Evolutionary conservation across 2,888 invertebrate genomes (phyloP).

Genomic region (Hoplodrina ambigua): DNA sequence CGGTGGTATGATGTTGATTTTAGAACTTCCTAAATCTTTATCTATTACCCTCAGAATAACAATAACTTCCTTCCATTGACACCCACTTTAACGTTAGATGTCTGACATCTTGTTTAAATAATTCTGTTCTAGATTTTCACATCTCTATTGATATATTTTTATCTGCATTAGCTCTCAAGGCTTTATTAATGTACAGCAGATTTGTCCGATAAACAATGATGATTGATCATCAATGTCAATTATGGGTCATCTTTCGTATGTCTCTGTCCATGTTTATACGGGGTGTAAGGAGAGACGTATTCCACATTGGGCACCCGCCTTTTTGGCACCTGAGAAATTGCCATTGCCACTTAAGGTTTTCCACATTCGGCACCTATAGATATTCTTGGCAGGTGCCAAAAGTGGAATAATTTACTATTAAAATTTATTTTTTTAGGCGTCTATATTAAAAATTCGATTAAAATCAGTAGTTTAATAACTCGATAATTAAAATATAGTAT

Average conservation of each 20-base stretch:
- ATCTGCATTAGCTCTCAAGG: slow-evolving; percentile 51
- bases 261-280: not conserved
- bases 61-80: slow-evolving; percentile 12
- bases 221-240: slow-evolving; percentile 58
- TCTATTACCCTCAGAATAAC: slow-evolving; percentile 21
- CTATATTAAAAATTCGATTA: too few relatives aligned
- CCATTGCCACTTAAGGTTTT: too few relatives aligned
- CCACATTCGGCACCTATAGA: too few relatives aligned
- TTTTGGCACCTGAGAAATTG: too few relatives aligned
- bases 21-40: slow-evolving; percentile 5
- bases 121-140: slow-evolving; percentile 19
- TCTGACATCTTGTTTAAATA: not conserved
- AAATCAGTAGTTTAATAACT: too few relatives aligned
- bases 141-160: slow-evolving; percentile 22
- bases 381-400: too few relatives aligned
- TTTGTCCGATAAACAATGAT: slow-evolving; percentile 53
- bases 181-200: slow-evolving; percentile 43
- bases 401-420: too few relatives aligned
- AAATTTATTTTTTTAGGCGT: too few relatives aligned
- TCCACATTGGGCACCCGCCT: too few relatives aligned
- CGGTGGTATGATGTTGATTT: not conserved
- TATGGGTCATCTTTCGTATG: slow-evolving; percentile 22
- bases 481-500: too few relatives aligned
- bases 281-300: too few relatives aligned
- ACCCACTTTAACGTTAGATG: not conserved